Evolutionary conservation across 2,888 invertebrate species (phyloP), one percentile per base, ranked within the genome.

Genomic region (Trissolcus japonicus): DNA sequence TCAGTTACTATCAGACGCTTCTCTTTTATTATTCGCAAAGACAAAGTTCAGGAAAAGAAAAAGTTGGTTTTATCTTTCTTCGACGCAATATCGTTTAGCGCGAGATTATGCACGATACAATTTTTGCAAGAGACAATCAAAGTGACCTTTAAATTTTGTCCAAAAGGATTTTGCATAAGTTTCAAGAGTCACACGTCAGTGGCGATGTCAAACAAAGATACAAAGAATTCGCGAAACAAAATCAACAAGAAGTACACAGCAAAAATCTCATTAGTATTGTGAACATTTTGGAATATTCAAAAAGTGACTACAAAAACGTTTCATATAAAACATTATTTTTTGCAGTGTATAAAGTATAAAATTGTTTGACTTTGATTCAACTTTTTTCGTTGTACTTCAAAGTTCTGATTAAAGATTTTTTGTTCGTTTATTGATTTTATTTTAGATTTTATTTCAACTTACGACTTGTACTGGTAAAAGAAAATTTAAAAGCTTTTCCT

Each of bases 91-190:
- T 54, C 60, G 50, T 29, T 29, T 29, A 29, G 29, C 54, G n/a
- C 54, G 48, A 43, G 56, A 51, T 55, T 66, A 61, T 54, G 60
- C 41, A 65, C 76, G 59, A 73, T 78, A 71, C 62, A 65, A 54
- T 57, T 69, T 79, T 54, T 55, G 76, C 59, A n/a, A 63, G 62
- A 65, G 57, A 74, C 66, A 6, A 66, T 78, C 78, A 74, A 68
- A 57, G 57, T 60, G 53, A 41, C 55, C 56, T 78, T 57, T 57
- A 46, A 73, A 79, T 78, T 78, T 68, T 56, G 65, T 46, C 54
- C 59, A 55, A 35, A 29, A 51, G 57, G 35, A 67, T 59, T 40
- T 29, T 29, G 29, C 29, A 40, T 17, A 68, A 61, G 40, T 67
- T 67, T 50, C 41, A 43, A 62, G 57, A 63, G 62, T 62, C 56